Evolutionary conservation across 2,113 vertebrate species (phyloP).

Genomic region (Phalacrocorax pelagicus): DNA sequence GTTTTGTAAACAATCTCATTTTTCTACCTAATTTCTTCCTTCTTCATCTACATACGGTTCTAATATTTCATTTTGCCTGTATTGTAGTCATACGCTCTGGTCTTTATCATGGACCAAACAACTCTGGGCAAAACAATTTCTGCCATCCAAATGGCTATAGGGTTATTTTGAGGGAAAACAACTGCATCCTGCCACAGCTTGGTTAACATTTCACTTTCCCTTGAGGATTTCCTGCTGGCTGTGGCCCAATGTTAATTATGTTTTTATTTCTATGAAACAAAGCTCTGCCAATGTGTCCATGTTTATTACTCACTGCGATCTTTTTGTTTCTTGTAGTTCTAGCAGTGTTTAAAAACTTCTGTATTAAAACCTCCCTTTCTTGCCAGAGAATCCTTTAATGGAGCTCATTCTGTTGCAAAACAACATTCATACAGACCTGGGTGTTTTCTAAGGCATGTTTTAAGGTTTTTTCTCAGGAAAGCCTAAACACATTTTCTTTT

Average conservation of each 20-base stretch:
- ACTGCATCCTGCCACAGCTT: slow-evolving; percentile 56
- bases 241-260: slow-evolving; percentile 48
- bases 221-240: slow-evolving; percentile 63
- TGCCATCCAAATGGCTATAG: slow-evolving; percentile 42
- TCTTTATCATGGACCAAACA: background rate
- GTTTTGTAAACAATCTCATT: background rate
- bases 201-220: slow-evolving; percentile 63
- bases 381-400: background rate
- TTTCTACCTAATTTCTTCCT: background rate
- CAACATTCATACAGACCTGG: background rate
- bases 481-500: background rate
- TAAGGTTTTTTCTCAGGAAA: background rate
- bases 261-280: slow-evolving; percentile 57
- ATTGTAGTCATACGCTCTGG: background rate
- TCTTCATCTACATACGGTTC: background rate
- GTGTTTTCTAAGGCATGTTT: background rate
- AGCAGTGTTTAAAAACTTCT: background rate
- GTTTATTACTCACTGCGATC: slow-evolving; percentile 35
- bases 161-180: slow-evolving; percentile 64
- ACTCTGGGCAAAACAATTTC: slow-evolving; percentile 7
- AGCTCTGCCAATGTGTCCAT: slow-evolving; percentile 41
- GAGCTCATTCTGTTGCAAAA: background rate
- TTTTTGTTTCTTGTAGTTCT: slow-evolving; percentile 34
- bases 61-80: background rate
- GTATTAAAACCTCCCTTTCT: background rate